Percentiles rank a stretch among this genome's conserved stretches.
Conservation (phyloP, 2,113 vertebrate genomes). For the Megatriorchis doriae region DNA sequence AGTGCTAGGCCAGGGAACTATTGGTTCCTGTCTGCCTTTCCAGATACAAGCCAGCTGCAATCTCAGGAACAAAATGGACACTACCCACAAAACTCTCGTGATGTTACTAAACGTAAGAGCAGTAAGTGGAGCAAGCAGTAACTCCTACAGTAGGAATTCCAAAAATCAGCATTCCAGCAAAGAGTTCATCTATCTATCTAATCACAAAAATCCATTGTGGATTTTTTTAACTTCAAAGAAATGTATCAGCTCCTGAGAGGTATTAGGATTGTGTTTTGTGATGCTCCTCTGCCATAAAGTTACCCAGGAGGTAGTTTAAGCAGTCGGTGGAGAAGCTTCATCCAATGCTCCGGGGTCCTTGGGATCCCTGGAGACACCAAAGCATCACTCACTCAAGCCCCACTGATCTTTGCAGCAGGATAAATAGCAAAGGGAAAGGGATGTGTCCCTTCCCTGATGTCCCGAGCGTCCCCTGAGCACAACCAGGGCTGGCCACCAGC, state of each 20-base stretch:
- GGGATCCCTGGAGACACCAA: background rate
- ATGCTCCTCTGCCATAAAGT: background rate
- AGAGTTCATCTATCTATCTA: background rate
- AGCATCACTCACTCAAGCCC: background rate
- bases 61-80: background rate
- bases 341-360: background rate
- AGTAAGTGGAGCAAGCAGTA: background rate
- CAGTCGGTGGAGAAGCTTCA: background rate
- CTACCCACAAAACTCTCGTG: background rate
- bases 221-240: background rate
- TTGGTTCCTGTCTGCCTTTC: background rate
- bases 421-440: background rate
- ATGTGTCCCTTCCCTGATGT: no score
- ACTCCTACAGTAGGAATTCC: background rate
- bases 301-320: background rate
- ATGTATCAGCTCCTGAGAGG: background rate
- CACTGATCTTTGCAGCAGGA: background rate
- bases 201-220: background rate
- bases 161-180: background rate
- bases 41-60: background rate
- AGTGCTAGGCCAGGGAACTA: background rate
- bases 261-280: background rate
- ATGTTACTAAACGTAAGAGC: background rate
- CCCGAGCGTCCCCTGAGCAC: background rate
- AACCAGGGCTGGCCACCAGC: background rate